A percentile compares a stretch with the other conserved stretches of the same genome.
These are phyloP conservation scores for Parus major DNA, from an alignment of 2,113 vertebrate genomes.

Conservation along the genomic window DNA sequence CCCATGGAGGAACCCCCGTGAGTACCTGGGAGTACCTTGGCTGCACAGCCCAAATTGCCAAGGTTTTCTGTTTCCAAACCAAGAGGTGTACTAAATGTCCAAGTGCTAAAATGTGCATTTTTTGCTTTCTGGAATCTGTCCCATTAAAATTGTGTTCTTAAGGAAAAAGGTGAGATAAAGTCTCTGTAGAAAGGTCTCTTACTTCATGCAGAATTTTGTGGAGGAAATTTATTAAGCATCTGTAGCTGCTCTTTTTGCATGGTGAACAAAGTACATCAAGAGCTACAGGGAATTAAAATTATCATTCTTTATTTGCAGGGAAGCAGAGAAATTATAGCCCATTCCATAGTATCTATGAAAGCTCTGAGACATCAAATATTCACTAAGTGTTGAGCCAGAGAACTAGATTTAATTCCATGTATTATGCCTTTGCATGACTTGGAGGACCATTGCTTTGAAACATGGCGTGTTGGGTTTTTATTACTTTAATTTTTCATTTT, in stretches of 20 bases:
- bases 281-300: not conserved
- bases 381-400: not conserved
- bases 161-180: not conserved
- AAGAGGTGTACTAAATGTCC: not conserved
- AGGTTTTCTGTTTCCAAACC: not conserved
- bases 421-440: not conserved
- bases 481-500: not conserved
- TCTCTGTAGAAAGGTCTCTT: not conserved
- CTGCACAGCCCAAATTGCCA: not conserved
- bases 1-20: constrained; percentile 90
- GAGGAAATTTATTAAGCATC: not conserved
- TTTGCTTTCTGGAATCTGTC: not conserved
- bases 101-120: not conserved
- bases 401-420: not conserved
- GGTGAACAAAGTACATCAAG: not conserved
- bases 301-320: not conserved
- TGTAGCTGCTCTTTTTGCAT: not conserved
- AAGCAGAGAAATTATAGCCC: not conserved
- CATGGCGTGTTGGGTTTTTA: not conserved
- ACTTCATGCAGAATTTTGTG: not conserved
- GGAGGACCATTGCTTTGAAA: not conserved
- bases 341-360: not conserved
- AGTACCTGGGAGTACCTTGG: constrained; percentile 44
- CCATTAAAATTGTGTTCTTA: not conserved
- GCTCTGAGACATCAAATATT: not conserved